Base-by-base conservation (phyloP, 2,888 invertebrate species). In the Rotaria macrura region DNA sequence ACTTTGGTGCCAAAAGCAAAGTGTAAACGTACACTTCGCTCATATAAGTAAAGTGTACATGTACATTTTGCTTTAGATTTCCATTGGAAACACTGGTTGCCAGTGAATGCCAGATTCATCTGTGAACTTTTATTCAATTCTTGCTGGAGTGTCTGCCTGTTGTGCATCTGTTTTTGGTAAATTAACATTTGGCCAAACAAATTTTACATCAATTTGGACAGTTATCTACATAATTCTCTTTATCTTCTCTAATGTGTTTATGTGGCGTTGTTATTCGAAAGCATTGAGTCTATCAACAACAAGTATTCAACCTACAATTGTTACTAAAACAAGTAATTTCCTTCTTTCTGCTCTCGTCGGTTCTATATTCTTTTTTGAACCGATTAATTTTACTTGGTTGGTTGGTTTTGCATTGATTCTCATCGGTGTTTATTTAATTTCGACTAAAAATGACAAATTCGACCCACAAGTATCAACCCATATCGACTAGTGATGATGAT, bases 221-320 rank as follows among this genome's bases (percentile, higher is more conserved):
- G 72, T 79, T 34, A n/a, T 72, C 23, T 85, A 84, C n/a, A 25
- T 85, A 20, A 14, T 65, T 29, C 72, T 85, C 9, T 84, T 84
- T 29, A 43, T 85, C 20, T 20, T 84, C n/a, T 54, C 25, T n/a
- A 85, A 85, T 74, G 43, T 65, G 9, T 79, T 85, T 52, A 85
- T 85, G 85, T 85, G 85, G 85, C 40, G 84, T 34, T 85, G 84
- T 29, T 85, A 84, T 84, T 84, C 85, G 6, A 85, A 85, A 55
- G 84, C 84, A 25, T 38, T 85, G 38, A 47, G 49, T 20, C 23
- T 72, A 72, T 84, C 84, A 84, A 65, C 85, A 79, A 84, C 38
- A 54, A 84, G 49, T 65, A 25, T 85, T 34, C 84, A 74, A 38
- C 65, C 85, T 14, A 85, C 85, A 43, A 65, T 84, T 43, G 38